Evolutionary conservation across 2,797 vertebrate genomes (phyloP).

Genomic region (Eurystomus glaucurus): DNA sequence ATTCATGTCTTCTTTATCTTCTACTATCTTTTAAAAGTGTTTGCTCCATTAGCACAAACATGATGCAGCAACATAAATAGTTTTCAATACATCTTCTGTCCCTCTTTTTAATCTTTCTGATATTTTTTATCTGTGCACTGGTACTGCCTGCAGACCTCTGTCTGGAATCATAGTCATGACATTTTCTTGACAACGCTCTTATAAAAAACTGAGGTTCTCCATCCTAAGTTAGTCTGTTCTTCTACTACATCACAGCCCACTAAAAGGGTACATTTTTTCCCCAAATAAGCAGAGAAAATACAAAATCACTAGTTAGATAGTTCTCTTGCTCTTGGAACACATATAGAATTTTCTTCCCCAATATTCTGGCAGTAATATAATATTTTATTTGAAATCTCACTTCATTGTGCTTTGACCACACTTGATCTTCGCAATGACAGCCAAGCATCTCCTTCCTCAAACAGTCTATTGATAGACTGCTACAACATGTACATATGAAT

Average conservation of each 20-base stretch:
- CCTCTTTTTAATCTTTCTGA: background rate
- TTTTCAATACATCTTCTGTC: background rate
- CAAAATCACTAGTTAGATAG: background rate
- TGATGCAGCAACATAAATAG: background rate
- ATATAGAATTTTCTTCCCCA: background rate
- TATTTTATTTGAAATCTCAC: background rate
- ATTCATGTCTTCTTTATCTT: background rate
- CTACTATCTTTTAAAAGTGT: background rate
- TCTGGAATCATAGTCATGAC: background rate
- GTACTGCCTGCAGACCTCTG: background rate
- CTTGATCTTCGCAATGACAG: background rate
- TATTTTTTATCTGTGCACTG: background rate
- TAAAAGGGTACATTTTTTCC: background rate
- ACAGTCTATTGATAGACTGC: background rate
- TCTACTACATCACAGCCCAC: background rate
- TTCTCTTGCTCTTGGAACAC: background rate
- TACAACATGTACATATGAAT: background rate
- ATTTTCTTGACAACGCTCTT: background rate
- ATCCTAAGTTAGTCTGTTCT: background rate
- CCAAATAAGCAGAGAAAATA: background rate
- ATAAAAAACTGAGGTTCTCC: background rate
- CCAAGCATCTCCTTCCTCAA: background rate
- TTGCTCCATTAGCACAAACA: background rate
- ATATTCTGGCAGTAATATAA: background rate
- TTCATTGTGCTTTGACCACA: background rate